These are phyloP conservation scores for Ormyrus rosae DNA, from an alignment of 2,888 invertebrate genomes.

Conservation along the genomic window DNA sequence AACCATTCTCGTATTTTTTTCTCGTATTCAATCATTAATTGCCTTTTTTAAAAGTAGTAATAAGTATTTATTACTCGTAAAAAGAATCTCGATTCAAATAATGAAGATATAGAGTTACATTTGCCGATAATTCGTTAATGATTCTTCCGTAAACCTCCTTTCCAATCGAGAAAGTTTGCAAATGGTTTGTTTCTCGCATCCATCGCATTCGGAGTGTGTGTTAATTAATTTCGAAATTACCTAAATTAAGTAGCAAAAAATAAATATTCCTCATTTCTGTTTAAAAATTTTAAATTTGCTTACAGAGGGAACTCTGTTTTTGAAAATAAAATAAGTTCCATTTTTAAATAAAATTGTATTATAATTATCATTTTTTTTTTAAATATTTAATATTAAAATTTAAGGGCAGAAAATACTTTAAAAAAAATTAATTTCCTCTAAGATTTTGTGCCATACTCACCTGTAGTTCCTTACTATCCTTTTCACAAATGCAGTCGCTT, in stretches of 20 bases:
- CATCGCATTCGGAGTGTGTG: neutral
- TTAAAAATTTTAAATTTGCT: too few species aligned
- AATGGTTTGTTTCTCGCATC: neutral
- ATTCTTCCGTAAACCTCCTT: conserved; percentile 7
- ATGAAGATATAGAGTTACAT: conserved; percentile 9
- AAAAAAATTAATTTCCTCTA: too few species aligned
- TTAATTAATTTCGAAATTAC: conserved; percentile 8
- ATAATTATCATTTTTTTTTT: too few species aligned
- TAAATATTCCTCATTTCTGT: too few species aligned
- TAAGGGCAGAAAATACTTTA: too few species aligned
- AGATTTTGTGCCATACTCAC: too few species aligned
- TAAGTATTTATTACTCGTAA: neutral
- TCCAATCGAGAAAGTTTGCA: neutral
- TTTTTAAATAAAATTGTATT: too few species aligned
- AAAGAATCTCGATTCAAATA: neutral
- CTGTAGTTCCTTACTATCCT: too few species aligned
- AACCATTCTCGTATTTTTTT: conserved; percentile 44
- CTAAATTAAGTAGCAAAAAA: neutral
- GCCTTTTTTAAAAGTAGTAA: conserved; percentile 4
- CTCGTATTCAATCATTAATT: conserved; percentile 45
- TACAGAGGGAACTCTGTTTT: too few species aligned
- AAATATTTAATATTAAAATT: too few species aligned
- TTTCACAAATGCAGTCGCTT: too few species aligned
- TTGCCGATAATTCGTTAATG: conserved; percentile 19
- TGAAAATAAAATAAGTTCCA: too few species aligned